These are phyloP conservation scores for Aptenodytes patagonicus DNA, from an alignment of 2,113 vertebrate species.

Conservation along the genomic window DNA sequence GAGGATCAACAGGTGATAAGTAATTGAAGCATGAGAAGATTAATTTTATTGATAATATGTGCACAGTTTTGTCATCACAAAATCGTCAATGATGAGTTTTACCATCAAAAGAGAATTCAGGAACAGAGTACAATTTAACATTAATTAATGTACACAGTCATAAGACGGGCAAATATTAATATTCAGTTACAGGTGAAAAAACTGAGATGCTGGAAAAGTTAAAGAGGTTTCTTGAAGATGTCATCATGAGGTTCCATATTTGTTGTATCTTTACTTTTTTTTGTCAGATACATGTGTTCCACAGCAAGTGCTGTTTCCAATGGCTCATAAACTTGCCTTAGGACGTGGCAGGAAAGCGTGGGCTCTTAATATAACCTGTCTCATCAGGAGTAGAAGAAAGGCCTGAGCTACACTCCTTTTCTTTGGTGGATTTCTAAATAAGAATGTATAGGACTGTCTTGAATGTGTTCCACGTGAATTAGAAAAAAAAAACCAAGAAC, in stretches of 20 bases:
- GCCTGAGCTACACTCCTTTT: neutral
- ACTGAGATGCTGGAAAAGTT: neutral
- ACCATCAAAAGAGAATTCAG: neutral
- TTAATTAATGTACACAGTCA: neutral
- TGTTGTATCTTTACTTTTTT: neutral
- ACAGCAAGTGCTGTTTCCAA: neutral
- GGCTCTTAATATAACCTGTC: neutral
- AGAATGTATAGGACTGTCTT: neutral
- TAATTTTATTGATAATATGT: neutral
- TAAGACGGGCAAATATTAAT: neutral
- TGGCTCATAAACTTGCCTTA: neutral
- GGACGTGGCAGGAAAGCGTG: neutral
- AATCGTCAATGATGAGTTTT: neutral
- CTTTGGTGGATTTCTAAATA: neutral
- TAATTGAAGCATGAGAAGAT: neutral
- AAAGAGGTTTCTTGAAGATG: neutral
- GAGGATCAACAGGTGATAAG: neutral
- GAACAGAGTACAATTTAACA: neutral
- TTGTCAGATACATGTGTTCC: neutral
- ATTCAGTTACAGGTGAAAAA: neutral
- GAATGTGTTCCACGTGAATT: neutral
- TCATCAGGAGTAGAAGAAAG: neutral
- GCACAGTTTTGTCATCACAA: neutral
- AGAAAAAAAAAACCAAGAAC: neutral
- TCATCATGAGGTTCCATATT: neutral